Percentiles rank a stretch among this genome's conserved stretches.
These are phyloP conservation scores for Lasioglossum leucozonium DNA, from an alignment of 2,888 invertebrate species.

Conservation along the genomic window DNA sequence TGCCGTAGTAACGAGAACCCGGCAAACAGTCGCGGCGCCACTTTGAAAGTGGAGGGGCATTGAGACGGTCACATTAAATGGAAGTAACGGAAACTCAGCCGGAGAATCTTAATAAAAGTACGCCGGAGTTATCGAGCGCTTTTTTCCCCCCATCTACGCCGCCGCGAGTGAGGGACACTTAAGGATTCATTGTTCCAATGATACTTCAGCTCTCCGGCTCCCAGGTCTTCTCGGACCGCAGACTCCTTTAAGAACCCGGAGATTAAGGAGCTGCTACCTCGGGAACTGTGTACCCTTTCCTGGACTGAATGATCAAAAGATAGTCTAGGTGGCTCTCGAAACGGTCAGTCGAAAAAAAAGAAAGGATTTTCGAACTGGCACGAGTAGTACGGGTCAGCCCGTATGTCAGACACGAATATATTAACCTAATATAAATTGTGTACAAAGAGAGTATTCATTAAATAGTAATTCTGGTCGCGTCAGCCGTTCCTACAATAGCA, in stretches of 20 bases:
- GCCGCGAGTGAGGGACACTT: conserved; percentile 31
- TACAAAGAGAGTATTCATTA: not conserved
- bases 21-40: conserved; percentile 45
- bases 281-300: not conserved
- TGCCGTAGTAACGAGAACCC: conserved; percentile 50
- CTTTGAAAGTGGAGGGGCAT: conserved; percentile 30
- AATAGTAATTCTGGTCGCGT: no score
- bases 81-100: conserved; percentile 32
- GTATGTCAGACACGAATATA: not conserved
- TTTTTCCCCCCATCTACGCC: not conserved
- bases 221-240: not conserved
- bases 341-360: no score
- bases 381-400: not conserved
- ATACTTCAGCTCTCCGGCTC: conserved; percentile 28
- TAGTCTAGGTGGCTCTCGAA: not conserved
- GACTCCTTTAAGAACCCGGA: conserved; percentile 31
- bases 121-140: conserved; percentile 34
- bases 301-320: not conserved
- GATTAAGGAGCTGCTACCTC: conserved; percentile 41
- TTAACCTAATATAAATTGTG: not conserved
- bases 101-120: conserved; percentile 42
- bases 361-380: no score
- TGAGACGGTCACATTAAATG: conserved; percentile 39
- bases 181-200: conserved; percentile 49
- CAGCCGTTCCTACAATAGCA: not conserved